Base-by-base conservation (phyloP, 2,888 invertebrate species). In the Agapetus fuscipes region DNA sequence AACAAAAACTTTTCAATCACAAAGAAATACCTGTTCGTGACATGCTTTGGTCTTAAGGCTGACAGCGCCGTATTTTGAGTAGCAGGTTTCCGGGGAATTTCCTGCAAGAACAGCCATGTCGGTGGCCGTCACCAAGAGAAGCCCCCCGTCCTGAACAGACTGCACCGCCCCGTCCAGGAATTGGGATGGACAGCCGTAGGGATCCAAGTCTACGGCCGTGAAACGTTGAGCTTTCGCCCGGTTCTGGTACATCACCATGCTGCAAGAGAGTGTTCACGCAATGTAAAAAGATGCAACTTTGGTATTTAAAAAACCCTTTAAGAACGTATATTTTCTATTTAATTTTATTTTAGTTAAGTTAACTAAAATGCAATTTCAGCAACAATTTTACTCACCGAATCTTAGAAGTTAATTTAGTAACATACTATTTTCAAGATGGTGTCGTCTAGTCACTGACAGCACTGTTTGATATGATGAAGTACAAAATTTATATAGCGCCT, bases 41-140 rank as follows among this genome's bases (percentile, higher is more conserved):
- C 94, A 95, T 37, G 81, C 78, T 56, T 85, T 88, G 10, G 81
- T 79, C 53, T 83, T 80, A 30, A 96, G 60, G 2, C 96, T 86
- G 39, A 94, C 68, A 1, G 94, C 79, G 1, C 96, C 96, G 58
- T 99, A 99, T 67, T 95, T 96, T 6, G 80, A 76, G 52, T 81
- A 80, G 58, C 96, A 96, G 0, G 95, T 88, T 63, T 98, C 97
- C 0, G 93, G 87, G 0, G 86, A 77, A 64, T 95, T 96, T 0
- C 98, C 98, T 40, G 95, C 95, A 30, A 98, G 61, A 0, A 96
- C 85, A 0, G 85, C 90, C 88, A 95, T 91, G 60, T 99, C 98
- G 0, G 98, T 99, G 16, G 95, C 96, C 0, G 98, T 99, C 0
- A 98, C 81, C 51, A 96, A 74, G 17, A 99, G 62, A 16, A 99